These are phyloP conservation scores for Blastobasis lacticolella DNA, from an alignment of 2,888 invertebrate species.

Conservation along the genomic window DNA sequence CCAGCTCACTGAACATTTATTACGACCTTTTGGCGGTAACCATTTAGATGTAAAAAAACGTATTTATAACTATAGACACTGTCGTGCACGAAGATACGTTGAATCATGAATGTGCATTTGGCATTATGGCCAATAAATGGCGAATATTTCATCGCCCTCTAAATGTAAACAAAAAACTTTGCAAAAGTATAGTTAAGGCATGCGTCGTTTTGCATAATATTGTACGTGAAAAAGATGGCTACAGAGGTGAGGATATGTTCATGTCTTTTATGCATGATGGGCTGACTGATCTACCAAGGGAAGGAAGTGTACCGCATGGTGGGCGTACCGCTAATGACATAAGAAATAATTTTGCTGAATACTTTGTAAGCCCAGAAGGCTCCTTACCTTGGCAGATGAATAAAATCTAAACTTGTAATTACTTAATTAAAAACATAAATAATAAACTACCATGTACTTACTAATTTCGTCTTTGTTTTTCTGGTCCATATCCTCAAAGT, in stretches of 20 bases:
- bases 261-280: slow-evolving; percentile 4
- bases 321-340: slow-evolving; percentile 9
- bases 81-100: slow-evolving; percentile 6
- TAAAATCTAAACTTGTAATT: slow-evolving; percentile 8
- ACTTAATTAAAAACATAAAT: background rate
- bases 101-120: slow-evolving; percentile 11
- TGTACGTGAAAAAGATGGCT: slow-evolving; percentile 8
- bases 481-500: slow-evolving; percentile 4
- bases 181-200: slow-evolving; percentile 6
- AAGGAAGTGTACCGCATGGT: slow-evolving; percentile 1
- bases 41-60: slow-evolving; percentile 1
- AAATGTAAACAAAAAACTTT: slow-evolving; percentile 1
- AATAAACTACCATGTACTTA: background rate
- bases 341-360: slow-evolving; percentile 9
- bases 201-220: slow-evolving; percentile 10
- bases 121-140: slow-evolving; percentile 8
- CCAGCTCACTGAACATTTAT: background rate
- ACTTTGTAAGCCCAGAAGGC: slow-evolving; percentile 7
- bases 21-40: slow-evolving; percentile 4
- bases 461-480: slow-evolving; percentile 8
- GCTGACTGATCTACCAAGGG: slow-evolving; percentile 3
- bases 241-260: slow-evolving; percentile 7
- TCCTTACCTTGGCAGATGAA: slow-evolving; percentile 9
- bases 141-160: slow-evolving; percentile 5
- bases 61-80: slow-evolving; percentile 6